These are phyloP conservation scores for Drosophila rellima DNA, from an alignment of 2,888 invertebrate genomes.

Conservation along the genomic window DNA sequence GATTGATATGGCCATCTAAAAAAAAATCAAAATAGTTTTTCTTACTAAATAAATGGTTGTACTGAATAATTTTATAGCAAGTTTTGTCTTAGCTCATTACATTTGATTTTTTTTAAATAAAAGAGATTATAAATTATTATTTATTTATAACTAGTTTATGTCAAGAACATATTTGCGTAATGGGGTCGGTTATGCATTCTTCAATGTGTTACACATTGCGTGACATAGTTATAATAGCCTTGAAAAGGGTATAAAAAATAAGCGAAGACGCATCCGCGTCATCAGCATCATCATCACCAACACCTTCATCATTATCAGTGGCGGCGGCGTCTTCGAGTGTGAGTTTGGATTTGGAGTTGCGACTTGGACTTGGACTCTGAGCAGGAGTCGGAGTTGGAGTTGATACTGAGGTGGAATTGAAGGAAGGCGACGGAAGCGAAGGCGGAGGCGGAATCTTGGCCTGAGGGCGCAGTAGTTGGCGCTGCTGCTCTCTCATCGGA, in stretches of 20 bases:
- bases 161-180: no score
- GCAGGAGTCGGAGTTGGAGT: slow-evolving; percentile 18
- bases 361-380: background rate
- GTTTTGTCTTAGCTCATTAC: no score
- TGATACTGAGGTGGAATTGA: slow-evolving; percentile 12
- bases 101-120: no score
- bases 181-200: no score
- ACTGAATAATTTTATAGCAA: no score
- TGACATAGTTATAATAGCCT: background rate
- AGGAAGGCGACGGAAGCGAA: slow-evolving; percentile 11
- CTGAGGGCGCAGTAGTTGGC: slow-evolving; percentile 59
- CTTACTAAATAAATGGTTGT: no score
- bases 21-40: no score
- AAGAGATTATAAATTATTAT: no score
- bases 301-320: slow-evolving; percentile 82
- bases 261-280: slow-evolving; percentile 54
- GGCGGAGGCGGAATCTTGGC: slow-evolving; percentile 20
- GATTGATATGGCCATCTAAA: no score
- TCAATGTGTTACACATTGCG: background rate
- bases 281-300: slow-evolving; percentile 63
- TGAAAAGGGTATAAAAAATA: background rate
- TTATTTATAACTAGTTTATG: no score
- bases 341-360: slow-evolving; percentile 20
- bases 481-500: slow-evolving; percentile 67
- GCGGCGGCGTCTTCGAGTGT: slow-evolving; percentile 51